phyloP scores from a whole-genome alignment of 1,140 invertebrate species.

The Glossosoma conforme region DNA sequence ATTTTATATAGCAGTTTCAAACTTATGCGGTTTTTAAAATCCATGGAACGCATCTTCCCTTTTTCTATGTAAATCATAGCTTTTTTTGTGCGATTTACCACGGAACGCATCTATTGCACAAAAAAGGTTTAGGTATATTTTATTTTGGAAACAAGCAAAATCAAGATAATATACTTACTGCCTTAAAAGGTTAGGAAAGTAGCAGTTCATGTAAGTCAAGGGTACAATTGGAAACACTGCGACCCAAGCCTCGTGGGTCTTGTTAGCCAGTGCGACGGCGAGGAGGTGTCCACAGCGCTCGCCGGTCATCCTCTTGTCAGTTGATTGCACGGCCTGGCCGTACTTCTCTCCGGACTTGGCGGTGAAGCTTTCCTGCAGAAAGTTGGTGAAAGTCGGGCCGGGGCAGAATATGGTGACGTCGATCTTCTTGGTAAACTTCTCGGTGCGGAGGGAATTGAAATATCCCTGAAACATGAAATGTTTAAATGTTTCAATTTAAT shows the following conservation, averaged over 20 bases:
- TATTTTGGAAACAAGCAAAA: neutral
- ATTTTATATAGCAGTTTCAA: no score
- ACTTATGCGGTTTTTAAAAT: no score
- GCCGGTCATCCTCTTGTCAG: constrained; percentile 59
- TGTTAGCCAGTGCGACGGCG: constrained; percentile 71
- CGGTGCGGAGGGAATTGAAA: constrained; percentile 58
- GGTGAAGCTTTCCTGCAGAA: constrained; percentile 68
- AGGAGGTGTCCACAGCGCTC: constrained; percentile 69
- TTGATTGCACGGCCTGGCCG: constrained; percentile 45
- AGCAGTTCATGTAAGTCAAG: constrained; percentile 58
- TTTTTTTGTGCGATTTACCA: no score
- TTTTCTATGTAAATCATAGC: no score
- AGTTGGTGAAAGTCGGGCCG: constrained; percentile 69
- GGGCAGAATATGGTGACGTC: constrained; percentile 71
- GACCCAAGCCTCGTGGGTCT: constrained; percentile 73
- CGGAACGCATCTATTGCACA: no score
- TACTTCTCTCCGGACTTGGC: constrained; percentile 58
- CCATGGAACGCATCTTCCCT: no score
- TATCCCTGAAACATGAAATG: constrained; percentile 59
- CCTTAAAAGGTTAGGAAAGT: constrained; percentile 58
- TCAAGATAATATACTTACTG: constrained; percentile 51
- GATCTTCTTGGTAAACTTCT: constrained; percentile 57
- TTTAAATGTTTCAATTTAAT: no score
- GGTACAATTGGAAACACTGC: constrained; percentile 57
- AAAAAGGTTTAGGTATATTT: no score